phyloP scores from a whole-genome alignment of 2,888 invertebrate genomes.

The Tetragnatha montana region DNA sequence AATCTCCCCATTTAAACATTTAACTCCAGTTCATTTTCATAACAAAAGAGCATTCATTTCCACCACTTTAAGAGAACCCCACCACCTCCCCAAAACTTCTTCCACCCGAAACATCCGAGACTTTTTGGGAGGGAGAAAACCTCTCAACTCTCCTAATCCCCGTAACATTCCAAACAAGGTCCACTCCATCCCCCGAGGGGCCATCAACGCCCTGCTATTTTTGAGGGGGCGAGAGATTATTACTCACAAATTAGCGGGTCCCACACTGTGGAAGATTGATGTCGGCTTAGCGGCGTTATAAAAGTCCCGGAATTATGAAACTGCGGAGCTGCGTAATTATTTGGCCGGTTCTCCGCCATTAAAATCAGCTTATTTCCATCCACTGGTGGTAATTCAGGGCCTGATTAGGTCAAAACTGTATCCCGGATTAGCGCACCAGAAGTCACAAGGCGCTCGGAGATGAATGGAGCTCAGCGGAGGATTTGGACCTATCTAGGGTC shows the following conservation, averaged over 20 bases:
- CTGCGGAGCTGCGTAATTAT: constrained; percentile 35
- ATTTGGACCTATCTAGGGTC: constrained; percentile 10
- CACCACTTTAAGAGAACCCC: too few species aligned
- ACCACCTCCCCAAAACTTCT: too few species aligned
- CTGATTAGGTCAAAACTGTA: constrained; percentile 40
- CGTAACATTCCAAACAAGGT: background rate
- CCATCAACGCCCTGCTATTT: background rate
- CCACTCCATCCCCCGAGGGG: background rate
- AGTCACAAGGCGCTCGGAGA: background rate
- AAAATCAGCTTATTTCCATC: constrained; percentile 48
- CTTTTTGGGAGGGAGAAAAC: background rate
- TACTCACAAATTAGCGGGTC: constrained; percentile 25
- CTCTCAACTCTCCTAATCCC: background rate
- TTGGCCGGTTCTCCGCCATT: constrained; percentile 32
- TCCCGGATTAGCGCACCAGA: constrained; percentile 13
- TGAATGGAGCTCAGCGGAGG: background rate
- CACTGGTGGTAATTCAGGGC: constrained; percentile 17
- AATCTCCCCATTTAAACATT: too few species aligned
- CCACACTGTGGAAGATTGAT: constrained; percentile 32
- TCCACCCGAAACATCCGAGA: too few species aligned
- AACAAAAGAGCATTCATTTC: too few species aligned
- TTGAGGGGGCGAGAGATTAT: constrained; percentile 14
- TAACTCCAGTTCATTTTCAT: too few species aligned
- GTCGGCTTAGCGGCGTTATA: constrained; percentile 31
- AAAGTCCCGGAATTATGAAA: constrained; percentile 36